These are phyloP conservation scores for Nemapogon koenigi DNA, from an alignment of 2,888 invertebrate genomes.

Conservation along the genomic window DNA sequence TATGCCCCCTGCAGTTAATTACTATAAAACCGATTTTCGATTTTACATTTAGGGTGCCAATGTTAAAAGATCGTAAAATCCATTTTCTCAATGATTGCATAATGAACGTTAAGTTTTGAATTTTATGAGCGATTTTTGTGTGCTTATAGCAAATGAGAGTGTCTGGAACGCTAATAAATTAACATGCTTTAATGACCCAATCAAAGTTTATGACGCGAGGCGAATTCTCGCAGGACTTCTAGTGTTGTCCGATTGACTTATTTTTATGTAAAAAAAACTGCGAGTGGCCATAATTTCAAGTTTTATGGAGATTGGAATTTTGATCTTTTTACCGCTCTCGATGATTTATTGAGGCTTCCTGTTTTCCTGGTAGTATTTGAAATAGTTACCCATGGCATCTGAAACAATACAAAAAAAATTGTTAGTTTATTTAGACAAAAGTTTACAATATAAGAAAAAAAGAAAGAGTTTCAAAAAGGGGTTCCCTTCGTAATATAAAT, in stretches of 20 bases:
- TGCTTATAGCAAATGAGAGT: constrained; percentile 46
- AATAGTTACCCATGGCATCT: constrained; percentile 82
- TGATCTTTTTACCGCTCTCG: constrained; percentile 33
- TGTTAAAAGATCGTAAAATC: constrained; percentile 35
- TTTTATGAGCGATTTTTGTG: constrained; percentile 40
- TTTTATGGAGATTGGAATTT: constrained; percentile 63
- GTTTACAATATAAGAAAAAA: too few relatives aligned
- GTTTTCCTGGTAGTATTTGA: constrained; percentile 22
- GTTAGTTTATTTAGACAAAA: too few relatives aligned
- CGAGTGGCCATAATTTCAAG: constrained; percentile 41
- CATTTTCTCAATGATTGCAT: constrained; percentile 20
- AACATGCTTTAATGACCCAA: constrained; percentile 63
- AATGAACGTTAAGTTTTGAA: constrained; percentile 26
- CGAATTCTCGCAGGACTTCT: constrained; percentile 58
- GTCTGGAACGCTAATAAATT: constrained; percentile 59
- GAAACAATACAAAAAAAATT: constrained; percentile 66
- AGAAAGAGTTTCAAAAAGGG: too few relatives aligned
- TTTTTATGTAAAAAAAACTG: constrained; percentile 34
- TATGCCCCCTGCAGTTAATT: constrained; percentile 32
- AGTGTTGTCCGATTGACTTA: constrained; percentile 62
- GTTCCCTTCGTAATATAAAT: too few relatives aligned
- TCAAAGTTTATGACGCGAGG: constrained; percentile 63
- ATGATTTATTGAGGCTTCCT: constrained; percentile 50
- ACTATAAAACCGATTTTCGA: constrained; percentile 50
- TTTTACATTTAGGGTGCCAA: constrained; percentile 30